These are phyloP conservation scores for Agrypnus murinus DNA, from an alignment of 2,888 invertebrate genomes.

Conservation along the genomic window DNA sequence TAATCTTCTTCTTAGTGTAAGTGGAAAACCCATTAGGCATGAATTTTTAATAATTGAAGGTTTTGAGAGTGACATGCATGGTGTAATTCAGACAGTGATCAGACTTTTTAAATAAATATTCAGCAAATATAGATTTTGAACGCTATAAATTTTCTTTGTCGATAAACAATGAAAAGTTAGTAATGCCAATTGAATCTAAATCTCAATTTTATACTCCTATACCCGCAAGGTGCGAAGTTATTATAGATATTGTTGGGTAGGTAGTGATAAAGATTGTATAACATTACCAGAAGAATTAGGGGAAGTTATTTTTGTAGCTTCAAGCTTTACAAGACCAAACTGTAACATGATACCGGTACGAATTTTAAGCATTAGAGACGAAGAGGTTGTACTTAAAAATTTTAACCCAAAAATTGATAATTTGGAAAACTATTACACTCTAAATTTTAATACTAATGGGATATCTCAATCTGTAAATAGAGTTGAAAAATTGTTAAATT, in stretches of 20 bases:
- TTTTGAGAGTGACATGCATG: no score
- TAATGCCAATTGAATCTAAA: slow-evolving; percentile 34
- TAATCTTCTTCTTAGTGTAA: no score
- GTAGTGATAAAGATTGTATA: slow-evolving; percentile 37
- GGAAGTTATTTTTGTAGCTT: slow-evolving; percentile 50
- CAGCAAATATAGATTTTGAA: no score
- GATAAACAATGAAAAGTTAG: no score
- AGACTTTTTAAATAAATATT: no score
- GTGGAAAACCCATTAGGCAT: no score
- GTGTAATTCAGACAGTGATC: no score
- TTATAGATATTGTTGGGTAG: slow-evolving; percentile 42
- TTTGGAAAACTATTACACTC: background rate
- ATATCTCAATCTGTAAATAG: background rate
- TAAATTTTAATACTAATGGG: background rate
- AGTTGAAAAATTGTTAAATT: background rate
- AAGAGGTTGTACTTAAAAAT: slow-evolving; percentile 47
- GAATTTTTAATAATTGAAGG: no score
- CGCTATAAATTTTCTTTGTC: no score
- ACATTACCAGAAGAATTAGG: slow-evolving; percentile 37
- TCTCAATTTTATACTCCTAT: slow-evolving; percentile 22
- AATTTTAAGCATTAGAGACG: no score
- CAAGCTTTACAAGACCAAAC: slow-evolving; percentile 38
- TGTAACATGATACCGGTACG: slow-evolving; percentile 43
- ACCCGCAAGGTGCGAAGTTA: slow-evolving; percentile 47
- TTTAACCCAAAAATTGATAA: slow-evolving; percentile 39